Percentiles rank a stretch among this genome's conserved stretches.
Evolutionary conservation across 2,113 vertebrate genomes (phyloP).

Genomic region (Prionailurus bengalensis): DNA sequence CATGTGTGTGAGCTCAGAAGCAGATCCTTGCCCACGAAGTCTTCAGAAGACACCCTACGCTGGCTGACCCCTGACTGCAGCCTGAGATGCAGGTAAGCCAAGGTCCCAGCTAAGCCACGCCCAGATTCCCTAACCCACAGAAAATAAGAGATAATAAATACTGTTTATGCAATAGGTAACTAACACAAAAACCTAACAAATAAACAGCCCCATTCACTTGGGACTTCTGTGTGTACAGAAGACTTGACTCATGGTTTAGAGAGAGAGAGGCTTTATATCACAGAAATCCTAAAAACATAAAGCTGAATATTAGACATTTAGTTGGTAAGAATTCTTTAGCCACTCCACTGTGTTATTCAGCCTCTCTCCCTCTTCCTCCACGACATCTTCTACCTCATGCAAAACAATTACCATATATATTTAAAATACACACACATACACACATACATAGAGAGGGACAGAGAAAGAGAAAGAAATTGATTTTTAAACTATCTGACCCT

Average conservation of each 20-base stretch:
- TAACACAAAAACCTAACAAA: neutral
- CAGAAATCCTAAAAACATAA: constrained; percentile 10
- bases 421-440: neutral
- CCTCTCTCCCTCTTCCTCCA: neutral
- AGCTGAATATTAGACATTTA: neutral
- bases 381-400: neutral
- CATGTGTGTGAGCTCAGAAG: neutral
- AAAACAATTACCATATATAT: neutral
- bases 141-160: neutral
- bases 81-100: neutral
- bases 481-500: neutral
- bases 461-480: neutral
- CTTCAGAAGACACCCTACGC: neutral
- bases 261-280: neutral
- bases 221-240: neutral
- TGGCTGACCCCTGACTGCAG: neutral
- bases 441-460: neutral
- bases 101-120: neutral
- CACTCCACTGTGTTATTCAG: neutral
- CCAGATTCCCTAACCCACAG: neutral
- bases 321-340: neutral
- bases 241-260: neutral
- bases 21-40: neutral
- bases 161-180: neutral
- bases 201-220: neutral